phyloP scores from a whole-genome alignment of 2,888 invertebrate genomes.

The Pemphredon lugubris region DNA sequence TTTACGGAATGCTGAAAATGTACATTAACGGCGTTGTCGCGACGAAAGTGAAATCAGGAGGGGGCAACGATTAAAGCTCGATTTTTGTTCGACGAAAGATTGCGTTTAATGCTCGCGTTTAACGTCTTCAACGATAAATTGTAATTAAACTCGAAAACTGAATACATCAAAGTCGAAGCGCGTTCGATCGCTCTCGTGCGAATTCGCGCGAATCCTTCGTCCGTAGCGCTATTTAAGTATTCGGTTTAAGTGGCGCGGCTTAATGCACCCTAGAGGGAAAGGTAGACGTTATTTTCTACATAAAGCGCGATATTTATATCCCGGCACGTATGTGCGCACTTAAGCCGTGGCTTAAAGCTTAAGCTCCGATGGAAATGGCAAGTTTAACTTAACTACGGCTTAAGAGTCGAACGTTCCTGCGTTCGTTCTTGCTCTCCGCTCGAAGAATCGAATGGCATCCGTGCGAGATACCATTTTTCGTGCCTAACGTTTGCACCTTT shows the following conservation, averaged over 20 bases:
- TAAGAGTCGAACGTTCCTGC: no score
- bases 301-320: constrained; percentile 50
- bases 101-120: no score
- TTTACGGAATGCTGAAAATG: no score
- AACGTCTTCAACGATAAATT: not conserved
- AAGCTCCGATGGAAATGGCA: constrained; percentile 28
- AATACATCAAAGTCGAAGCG: not conserved
- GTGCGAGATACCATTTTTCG: no score
- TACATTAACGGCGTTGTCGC: no score
- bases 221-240: not conserved
- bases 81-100: no score
- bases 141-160: not conserved
- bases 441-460: not conserved
- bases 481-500: no score
- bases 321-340: constrained; percentile 21
- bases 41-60: no score
- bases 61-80: no score
- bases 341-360: constrained; percentile 40
- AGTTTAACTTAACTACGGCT: no score
- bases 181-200: constrained; percentile 5
- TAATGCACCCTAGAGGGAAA: constrained; percentile 15
- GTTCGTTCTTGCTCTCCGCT: no score
- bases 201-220: constrained; percentile 22
- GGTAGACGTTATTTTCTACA: constrained; percentile 37
- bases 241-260: constrained; percentile 23